Evolutionary conservation across 2,113 vertebrate species (phyloP).

Genomic region (Cinclus cinclus): DNA sequence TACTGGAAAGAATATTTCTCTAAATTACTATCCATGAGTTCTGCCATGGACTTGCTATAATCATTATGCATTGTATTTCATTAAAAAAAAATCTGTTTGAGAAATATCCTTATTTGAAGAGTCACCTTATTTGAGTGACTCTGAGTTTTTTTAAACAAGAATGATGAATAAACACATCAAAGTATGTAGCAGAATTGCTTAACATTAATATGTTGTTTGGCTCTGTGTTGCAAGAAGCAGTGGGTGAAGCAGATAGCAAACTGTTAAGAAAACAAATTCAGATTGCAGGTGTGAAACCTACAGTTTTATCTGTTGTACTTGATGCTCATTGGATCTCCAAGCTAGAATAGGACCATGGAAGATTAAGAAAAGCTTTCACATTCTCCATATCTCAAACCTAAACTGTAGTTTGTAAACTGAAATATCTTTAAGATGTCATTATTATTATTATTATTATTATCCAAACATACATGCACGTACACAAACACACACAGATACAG

Average conservation of each 20-base stretch:
- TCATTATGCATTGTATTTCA: background rate
- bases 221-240: background rate
- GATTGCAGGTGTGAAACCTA: background rate
- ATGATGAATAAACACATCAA: background rate
- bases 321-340: background rate
- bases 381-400: background rate
- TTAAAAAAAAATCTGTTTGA: background rate
- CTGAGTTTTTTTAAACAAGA: background rate
- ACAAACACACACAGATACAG: background rate
- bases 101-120: background rate
- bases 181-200: background rate
- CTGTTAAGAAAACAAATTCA: background rate
- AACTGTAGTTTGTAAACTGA: background rate
- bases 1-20: background rate
- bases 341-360: background rate
- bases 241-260: background rate
- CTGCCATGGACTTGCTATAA: background rate
- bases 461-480: fast-evolving
- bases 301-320: background rate
- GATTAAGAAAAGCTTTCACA: background rate
- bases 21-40: background rate
- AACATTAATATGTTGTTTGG: background rate
- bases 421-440: background rate
- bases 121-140: background rate
- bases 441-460: background rate